Evolutionary conservation across 2,113 vertebrate species (phyloP), one percentile per base, ranked within the genome.

Genomic region (Ondatra zibethicus): DNA sequence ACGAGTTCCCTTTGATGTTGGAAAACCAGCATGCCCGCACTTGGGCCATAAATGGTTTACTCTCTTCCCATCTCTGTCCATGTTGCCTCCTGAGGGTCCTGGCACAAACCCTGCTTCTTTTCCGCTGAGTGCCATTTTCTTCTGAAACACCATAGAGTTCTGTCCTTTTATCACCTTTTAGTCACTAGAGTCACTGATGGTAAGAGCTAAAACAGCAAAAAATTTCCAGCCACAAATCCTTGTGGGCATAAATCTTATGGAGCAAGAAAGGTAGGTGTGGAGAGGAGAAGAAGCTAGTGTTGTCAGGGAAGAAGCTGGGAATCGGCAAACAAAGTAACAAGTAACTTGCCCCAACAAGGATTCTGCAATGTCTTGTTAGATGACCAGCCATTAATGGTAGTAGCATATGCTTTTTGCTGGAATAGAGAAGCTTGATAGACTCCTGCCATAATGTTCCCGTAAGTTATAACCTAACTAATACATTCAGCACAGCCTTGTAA

Each of bases 161-260:
- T 92, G 21, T 33, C 84, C 29, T 82, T 45, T 3, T 0, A 85
- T 2, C 3, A 75, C 72, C 4, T n/a, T 93, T 58, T 76, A 77
- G 61, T 94, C 50, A 76, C 31, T 33, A 70, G 33, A 91, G 39
- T 27, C 58, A 63, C 21, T 50, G 33, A n/a, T 76, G 52, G 19
- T 63, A 88, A 63, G 81, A 81, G 76, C 19, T n/a, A 13, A 89
- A 87, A 45, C n/a, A 42, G 4, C 23, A 72, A 19, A 70, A 25
- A 58, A n/a, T 14, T 68, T 96, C 80, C 9, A 89, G 14, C 10
- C 75, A 88, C 76, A 97, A 55, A 92, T 93, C 5, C 45, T 86
- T 45, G 72, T 21, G 55, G 55, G 77, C 39, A 12, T 78, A 96
- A 95, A 84, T 42, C 73, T 66, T 50, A 63, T 17, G 63, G 33